A percentile compares a stretch with the other conserved stretches of the same genome.
These are phyloP conservation scores for Myopa tessellatipennis DNA, from an alignment of 2,888 invertebrate genomes.

Conservation along the genomic window DNA sequence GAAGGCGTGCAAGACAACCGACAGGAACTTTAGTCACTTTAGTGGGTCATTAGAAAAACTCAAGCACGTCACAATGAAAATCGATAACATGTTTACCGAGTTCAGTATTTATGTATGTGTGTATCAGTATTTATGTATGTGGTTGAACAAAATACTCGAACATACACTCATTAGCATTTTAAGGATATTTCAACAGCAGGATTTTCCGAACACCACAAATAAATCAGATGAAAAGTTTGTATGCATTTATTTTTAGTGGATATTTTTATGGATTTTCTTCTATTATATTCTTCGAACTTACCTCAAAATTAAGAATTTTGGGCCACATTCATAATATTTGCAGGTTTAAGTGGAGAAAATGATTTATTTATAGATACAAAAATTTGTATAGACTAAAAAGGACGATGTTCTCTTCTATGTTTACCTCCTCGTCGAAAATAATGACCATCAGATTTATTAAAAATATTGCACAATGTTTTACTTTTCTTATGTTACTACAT, in stretches of 20 bases:
- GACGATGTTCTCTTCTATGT: neutral
- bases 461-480: no score
- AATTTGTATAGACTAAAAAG: neutral
- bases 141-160: neutral
- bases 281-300: constrained; percentile 67
- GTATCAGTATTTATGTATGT: neutral
- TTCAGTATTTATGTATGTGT: constrained; percentile 7
- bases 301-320: constrained; percentile 86
- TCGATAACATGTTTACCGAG: constrained; percentile 54
- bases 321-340: constrained; percentile 87
- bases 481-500: no score
- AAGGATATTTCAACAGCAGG: constrained; percentile 4
- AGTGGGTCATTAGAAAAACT: constrained; percentile 47
- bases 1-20: constrained; percentile 19
- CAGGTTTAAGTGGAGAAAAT: constrained; percentile 39
- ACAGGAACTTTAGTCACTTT: constrained; percentile 42
- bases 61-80: constrained; percentile 51
- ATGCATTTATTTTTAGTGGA: constrained; percentile 2
- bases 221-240: constrained; percentile 1
- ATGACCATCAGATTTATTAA: no score
- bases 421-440: neutral
- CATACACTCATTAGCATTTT: constrained; percentile 40
- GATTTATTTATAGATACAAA: constrained; percentile 45
- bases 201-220: neutral
- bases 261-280: constrained; percentile 24